Conservation (phyloP, 2,797 vertebrate species). For the Myoxocephalus aenaeus region DNA sequence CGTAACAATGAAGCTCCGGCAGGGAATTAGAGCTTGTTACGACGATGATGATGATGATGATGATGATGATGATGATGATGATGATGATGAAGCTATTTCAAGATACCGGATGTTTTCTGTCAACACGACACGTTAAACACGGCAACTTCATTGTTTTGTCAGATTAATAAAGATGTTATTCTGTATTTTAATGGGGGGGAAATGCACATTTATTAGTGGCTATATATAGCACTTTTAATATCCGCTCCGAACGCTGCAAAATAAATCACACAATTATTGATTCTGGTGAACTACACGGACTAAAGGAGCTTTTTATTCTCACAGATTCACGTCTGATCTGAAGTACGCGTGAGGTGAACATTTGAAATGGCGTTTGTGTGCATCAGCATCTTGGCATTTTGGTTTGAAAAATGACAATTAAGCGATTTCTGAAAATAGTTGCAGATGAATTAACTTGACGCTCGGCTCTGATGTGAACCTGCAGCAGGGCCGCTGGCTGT, state of each 20-base stretch:
- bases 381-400: no score
- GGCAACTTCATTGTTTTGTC: no score
- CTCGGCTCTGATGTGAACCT: neutral
- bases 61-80: no score
- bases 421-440: no score
- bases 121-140: no score
- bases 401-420: neutral
- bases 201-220: neutral
- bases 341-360: no score
- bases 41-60: no score
- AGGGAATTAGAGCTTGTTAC: neutral
- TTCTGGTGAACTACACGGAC: no score
- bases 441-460: neutral
- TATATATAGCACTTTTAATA: constrained; percentile 28
- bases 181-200: neutral
- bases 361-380: no score
- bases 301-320: no score
- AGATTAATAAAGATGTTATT: neutral
- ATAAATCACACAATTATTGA: neutral
- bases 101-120: no score
- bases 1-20: neutral
- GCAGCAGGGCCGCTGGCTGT: neutral
- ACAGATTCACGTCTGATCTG: no score
- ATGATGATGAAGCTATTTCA: neutral
- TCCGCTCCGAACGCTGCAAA: neutral